phyloP scores from a whole-genome alignment of 2,113 vertebrate species.

The Vanacampus margaritifer region DNA sequence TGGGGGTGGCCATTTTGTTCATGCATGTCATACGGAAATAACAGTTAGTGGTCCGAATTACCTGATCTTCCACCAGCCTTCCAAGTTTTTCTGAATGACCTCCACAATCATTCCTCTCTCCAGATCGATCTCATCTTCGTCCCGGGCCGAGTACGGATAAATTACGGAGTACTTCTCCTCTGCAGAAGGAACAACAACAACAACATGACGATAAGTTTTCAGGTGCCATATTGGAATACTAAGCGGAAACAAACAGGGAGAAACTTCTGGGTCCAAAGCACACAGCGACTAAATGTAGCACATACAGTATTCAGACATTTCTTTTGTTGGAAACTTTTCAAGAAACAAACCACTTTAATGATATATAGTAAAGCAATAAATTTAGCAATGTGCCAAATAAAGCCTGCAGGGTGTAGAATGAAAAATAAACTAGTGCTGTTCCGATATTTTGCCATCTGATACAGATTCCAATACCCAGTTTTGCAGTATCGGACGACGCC shows the following conservation, averaged over 20 bases:
- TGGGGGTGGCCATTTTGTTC: no score
- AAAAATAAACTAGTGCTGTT: conserved; percentile 33
- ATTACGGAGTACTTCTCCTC: conserved; percentile 93
- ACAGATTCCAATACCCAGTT: no score
- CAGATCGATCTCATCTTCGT: conserved; percentile 93
- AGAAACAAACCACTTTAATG: not conserved
- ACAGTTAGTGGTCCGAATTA: conserved; percentile 38
- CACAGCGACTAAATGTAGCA: not conserved
- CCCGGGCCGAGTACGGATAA: conserved; percentile 88
- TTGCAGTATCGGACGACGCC: no score
- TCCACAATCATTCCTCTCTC: conserved; percentile 90
- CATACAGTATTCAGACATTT: not conserved
- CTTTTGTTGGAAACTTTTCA: not conserved
- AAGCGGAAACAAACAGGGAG: conserved; percentile 6
- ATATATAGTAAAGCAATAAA: not conserved
- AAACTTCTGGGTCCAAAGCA: conserved; percentile 12
- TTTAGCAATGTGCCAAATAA: conserved; percentile 2
- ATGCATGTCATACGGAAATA: not conserved
- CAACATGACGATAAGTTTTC: no score
- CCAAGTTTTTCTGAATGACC: conserved; percentile 96
- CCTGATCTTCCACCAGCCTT: conserved; percentile 99
- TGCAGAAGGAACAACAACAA: conserved; percentile 44
- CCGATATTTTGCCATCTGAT: no score
- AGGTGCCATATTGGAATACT: not conserved
- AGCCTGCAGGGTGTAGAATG: conserved; percentile 42